phyloP scores from a whole-genome alignment of 2,797 vertebrate species.

The Gobio occitaniae region DNA sequence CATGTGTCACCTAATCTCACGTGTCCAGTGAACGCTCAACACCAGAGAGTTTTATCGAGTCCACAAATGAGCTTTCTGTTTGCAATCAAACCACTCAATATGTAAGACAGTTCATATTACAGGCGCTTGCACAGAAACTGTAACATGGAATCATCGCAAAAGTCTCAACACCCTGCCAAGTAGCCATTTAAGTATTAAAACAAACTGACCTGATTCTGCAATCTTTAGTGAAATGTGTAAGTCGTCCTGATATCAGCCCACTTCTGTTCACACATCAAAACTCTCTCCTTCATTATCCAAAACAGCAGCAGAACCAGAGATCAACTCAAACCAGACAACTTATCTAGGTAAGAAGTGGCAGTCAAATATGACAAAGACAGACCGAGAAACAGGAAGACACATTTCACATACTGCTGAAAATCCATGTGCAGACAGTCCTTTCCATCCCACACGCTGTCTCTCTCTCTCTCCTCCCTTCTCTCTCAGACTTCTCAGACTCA shows the following conservation, averaged over 20 bases:
- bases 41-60: neutral
- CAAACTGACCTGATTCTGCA: conserved; percentile 15
- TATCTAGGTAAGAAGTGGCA: conserved; percentile 26
- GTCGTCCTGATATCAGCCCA: neutral
- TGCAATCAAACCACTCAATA: neutral
- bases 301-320: conserved; percentile 17
- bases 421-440: conserved; percentile 68
- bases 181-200: neutral
- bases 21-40: neutral
- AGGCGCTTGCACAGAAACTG: neutral
- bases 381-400: conserved; percentile 42
- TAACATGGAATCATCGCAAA: neutral
- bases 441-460: conserved; percentile 41
- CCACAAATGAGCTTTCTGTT: neutral
- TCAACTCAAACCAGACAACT: conserved; percentile 55
- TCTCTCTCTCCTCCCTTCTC: conserved; percentile 56
- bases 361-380: neutral
- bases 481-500: conserved; percentile 37
- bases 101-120: neutral
- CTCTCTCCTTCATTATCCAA: conserved; percentile 18
- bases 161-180: neutral
- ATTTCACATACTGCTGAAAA: conserved; percentile 64
- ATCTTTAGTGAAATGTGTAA: neutral
- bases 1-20: neutral
- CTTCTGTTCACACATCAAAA: conserved; percentile 12